A percentile compares a stretch with the other conserved stretches of the same genome.
These are phyloP conservation scores for Clistopyga incitator DNA, from an alignment of 2,888 invertebrate species.

Conservation along the genomic window DNA sequence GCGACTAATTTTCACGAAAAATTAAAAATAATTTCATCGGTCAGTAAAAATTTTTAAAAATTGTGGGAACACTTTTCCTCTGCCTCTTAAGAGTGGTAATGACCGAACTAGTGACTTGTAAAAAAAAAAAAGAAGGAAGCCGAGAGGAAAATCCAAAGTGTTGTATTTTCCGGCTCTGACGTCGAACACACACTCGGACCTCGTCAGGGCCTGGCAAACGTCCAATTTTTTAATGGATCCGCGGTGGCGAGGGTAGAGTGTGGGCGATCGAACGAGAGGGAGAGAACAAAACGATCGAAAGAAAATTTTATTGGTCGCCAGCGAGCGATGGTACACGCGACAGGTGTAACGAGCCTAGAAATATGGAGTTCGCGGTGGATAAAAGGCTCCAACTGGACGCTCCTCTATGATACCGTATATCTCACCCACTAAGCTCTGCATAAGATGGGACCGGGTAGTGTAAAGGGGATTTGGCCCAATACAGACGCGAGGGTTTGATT, in stretches of 20 bases:
- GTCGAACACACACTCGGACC: conserved; percentile 13
- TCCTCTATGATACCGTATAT: neutral
- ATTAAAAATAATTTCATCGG: too few species aligned
- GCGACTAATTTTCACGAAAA: too few species aligned
- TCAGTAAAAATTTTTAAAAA: neutral
- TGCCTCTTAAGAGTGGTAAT: neutral
- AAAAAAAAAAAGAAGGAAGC: neutral
- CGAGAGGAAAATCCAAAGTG: neutral
- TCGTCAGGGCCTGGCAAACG: conserved; percentile 19
- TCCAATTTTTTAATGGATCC: conserved; percentile 54
- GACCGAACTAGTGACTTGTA: neutral
- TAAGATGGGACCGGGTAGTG: neutral
- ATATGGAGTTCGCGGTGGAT: conserved; percentile 23
- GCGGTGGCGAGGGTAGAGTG: neutral
- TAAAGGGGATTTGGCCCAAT: neutral
- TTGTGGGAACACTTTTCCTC: neutral
- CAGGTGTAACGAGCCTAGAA: conserved; percentile 43
- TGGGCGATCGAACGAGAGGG: conserved; percentile 20
- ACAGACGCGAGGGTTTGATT: neutral
- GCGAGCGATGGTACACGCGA: conserved; percentile 33
- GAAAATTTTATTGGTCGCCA: conserved; percentile 19
- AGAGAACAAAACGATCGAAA: conserved; percentile 11
- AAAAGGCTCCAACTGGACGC: conserved; percentile 18
- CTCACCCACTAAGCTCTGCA: neutral
- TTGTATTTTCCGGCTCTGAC: conserved; percentile 22